These are phyloP conservation scores for Troides helena DNA, from an alignment of 2,888 invertebrate genomes.

Conservation along the genomic window DNA sequence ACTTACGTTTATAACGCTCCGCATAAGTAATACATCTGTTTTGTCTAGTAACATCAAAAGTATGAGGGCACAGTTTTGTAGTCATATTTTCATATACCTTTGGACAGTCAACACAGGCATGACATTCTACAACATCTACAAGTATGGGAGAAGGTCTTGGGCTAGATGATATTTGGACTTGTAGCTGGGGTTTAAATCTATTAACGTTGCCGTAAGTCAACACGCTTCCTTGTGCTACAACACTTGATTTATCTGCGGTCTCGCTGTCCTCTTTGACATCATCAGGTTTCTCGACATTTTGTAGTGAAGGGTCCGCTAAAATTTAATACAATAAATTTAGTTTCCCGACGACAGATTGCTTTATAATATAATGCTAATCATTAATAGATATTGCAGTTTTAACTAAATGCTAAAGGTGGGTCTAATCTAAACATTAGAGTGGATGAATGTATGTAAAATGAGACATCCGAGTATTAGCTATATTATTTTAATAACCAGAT, in stretches of 20 bases:
- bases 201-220: conserved; percentile 12
- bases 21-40: conserved; percentile 56
- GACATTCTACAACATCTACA: conserved; percentile 44
- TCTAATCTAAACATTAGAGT: no score
- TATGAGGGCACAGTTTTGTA: conserved; percentile 48
- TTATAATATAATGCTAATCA: no score
- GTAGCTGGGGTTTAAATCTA: conserved; percentile 20
- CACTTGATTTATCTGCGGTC: conserved; percentile 2
- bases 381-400: no score
- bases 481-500: background rate
- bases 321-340: background rate
- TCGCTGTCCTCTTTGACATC: conserved; percentile 14
- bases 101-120: conserved; percentile 56
- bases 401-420: no score
- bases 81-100: conserved; percentile 42
- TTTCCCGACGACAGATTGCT: background rate
- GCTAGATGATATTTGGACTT: conserved; percentile 15
- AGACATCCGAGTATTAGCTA: background rate
- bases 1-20: conserved; percentile 58
- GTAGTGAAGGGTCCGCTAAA: conserved; percentile 8
- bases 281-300: conserved; percentile 17
- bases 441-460: background rate
- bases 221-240: conserved; percentile 19
- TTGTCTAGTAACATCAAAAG: conserved; percentile 41
- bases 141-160: conserved; percentile 16